A percentile compares a stretch with the other conserved stretches of the same genome.
phyloP scores from a whole-genome alignment of 2,113 vertebrate species.

The Kryptolebias marmoratus region DNA sequence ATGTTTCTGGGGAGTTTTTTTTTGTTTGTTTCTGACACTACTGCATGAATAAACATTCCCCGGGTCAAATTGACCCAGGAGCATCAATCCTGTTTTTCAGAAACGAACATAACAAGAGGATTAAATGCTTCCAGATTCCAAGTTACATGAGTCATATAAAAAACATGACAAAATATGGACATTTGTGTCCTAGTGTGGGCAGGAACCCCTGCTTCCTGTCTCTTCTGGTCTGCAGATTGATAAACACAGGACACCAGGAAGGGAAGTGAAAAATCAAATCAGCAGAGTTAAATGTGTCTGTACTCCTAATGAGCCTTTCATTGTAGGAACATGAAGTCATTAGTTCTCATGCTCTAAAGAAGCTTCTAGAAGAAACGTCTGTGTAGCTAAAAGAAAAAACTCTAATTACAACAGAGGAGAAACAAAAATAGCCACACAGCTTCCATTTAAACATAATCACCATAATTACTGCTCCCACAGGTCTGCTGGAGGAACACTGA shows the following conservation, averaged over 20 bases:
- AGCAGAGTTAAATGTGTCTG: constrained; percentile 64
- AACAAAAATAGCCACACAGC: constrained; percentile 71
- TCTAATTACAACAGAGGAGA: constrained; percentile 74
- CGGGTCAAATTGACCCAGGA: too few relatives aligned
- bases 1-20: too few relatives aligned
- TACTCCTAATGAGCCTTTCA: constrained; percentile 71
- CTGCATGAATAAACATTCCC: too few relatives aligned
- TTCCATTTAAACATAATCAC: constrained; percentile 75
- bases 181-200: background rate
- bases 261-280: constrained; percentile 76
- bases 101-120: too few relatives aligned
- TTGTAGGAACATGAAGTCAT: constrained; percentile 78
- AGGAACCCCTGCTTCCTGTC: constrained; percentile 8
- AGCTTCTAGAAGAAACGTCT: constrained; percentile 74
- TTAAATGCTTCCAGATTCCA: too few relatives aligned
- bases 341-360: constrained; percentile 68
- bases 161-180: background rate
- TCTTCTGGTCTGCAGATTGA: constrained; percentile 42
- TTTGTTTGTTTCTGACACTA: too few relatives aligned
- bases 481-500: constrained; percentile 44
- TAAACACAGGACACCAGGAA: constrained; percentile 62
- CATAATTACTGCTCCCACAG: constrained; percentile 69
- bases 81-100: too few relatives aligned
- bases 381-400: constrained; percentile 48
- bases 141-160: background rate